Percentiles rank a stretch among this genome's conserved stretches.
These are phyloP conservation scores for Muschampia plurimacula DNA, from an alignment of 2,888 invertebrate species.

Conservation along the genomic window DNA sequence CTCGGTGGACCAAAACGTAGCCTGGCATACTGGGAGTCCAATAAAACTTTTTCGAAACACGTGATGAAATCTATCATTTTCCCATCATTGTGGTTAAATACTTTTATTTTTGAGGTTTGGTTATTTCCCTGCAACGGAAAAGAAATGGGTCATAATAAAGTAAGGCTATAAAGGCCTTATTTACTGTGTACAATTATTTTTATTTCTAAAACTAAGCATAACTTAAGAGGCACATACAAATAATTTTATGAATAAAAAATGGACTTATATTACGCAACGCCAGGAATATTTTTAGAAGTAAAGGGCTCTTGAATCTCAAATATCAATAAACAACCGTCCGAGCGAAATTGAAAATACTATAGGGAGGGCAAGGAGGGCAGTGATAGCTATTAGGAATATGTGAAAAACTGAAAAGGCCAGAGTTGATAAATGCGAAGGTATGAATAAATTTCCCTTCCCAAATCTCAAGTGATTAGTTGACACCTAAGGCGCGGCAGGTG, in stretches of 20 bases:
- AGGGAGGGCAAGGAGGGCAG: constrained; percentile 28
- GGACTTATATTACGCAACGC: neutral
- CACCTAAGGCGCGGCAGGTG: constrained; percentile 71
- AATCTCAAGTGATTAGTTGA: constrained; percentile 79
- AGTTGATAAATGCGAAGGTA: constrained; percentile 79
- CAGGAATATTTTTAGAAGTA: neutral
- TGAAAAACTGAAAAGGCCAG: constrained; percentile 72
- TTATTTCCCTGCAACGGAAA: no score
- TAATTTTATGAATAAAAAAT: neutral
- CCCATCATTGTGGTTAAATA: no score
- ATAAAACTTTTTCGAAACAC: no score
- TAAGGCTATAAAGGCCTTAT: no score
- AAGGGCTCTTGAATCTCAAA: constrained; percentile 14
- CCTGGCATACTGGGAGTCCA: no score
- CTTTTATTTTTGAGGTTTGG: no score
- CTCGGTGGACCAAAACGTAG: no score
- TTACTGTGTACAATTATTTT: neutral
- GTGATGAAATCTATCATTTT: no score
- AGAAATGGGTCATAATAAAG: no score
- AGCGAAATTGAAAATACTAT: constrained; percentile 30
- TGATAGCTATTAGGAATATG: constrained; percentile 48
- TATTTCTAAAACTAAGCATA: neutral
- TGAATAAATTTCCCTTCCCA: constrained; percentile 79
- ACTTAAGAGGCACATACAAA: neutral
- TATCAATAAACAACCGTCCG: constrained; percentile 23